Conservation (phyloP, 2,797 vertebrate genomes). For the Poeciliopsis infans region DNA sequence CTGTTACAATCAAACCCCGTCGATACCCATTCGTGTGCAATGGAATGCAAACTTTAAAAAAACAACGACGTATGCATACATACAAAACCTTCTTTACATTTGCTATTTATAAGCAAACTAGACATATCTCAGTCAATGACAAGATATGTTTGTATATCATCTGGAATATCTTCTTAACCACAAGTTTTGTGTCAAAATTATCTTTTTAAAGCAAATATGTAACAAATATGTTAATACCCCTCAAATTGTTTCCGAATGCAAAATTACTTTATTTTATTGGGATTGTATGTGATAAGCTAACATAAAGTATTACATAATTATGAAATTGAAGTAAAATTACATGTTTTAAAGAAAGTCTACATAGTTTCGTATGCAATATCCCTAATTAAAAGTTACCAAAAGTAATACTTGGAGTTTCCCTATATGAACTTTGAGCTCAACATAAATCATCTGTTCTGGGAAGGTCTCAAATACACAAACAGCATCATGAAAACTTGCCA, state of each 20-base stretch:
- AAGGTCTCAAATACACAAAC: neutral
- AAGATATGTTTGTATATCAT: neutral
- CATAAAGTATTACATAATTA: neutral
- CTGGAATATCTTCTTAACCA: neutral
- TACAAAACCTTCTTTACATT: slow-evolving; percentile 37
- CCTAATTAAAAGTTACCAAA: neutral
- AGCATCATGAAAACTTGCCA: neutral
- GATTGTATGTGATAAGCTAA: neutral
- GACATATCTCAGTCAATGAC: neutral
- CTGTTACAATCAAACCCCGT: slow-evolving; percentile 67
- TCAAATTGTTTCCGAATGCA: neutral
- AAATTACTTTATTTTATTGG: neutral
- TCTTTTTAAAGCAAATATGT: neutral
- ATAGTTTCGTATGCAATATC: neutral
- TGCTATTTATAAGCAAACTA: slow-evolving; percentile 9
- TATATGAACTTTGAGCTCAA: neutral
- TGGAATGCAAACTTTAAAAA: slow-evolving; percentile 57
- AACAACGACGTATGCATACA: slow-evolving; percentile 38
- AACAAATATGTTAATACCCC: neutral
- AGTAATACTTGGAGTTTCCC: neutral
- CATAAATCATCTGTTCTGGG: neutral
- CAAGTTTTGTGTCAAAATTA: neutral
- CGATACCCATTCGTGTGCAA: slow-evolving; percentile 70
- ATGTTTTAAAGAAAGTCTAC: neutral
- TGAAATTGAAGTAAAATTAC: neutral